Percentiles rank a stretch among this genome's conserved stretches.
phyloP scores from a whole-genome alignment of 2,888 invertebrate genomes.

The Synanthedon formicaeformis region DNA sequence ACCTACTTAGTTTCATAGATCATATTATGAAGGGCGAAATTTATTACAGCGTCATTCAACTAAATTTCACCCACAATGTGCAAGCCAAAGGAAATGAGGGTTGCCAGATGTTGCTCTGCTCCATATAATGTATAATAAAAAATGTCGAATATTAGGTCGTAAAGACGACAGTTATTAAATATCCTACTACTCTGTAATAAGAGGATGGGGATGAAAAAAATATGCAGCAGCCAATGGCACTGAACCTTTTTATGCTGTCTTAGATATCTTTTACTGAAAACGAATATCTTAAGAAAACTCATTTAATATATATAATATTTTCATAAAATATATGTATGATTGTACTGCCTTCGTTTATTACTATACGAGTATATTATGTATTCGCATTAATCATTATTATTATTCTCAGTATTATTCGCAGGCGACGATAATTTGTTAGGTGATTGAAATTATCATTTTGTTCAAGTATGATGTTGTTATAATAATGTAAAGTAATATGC shows the following conservation, averaged over 20 bases:
- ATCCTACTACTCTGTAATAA: slow-evolving; percentile 5
- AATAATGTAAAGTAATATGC: too few species aligned
- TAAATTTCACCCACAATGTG: slow-evolving; percentile 42
- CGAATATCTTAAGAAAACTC: too few species aligned
- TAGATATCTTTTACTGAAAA: too few species aligned
- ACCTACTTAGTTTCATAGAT: slow-evolving; percentile 38
- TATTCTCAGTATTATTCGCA: too few species aligned
- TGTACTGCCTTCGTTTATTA: too few species aligned
- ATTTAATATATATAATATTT: too few species aligned
- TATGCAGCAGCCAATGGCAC: neutral
- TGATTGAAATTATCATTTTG: too few species aligned
- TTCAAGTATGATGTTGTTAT: too few species aligned
- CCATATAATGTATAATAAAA: slow-evolving; percentile 11
- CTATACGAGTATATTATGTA: too few species aligned
- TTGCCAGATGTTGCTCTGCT: slow-evolving; percentile 33
- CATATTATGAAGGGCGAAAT: slow-evolving; percentile 36
- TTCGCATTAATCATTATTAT: too few species aligned
- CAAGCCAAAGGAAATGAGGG: slow-evolving; percentile 40
- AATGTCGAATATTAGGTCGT: slow-evolving; percentile 34
- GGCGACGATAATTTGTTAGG: too few species aligned
- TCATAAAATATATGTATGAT: too few species aligned
- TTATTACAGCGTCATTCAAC: slow-evolving; percentile 51
- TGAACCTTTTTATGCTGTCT: neutral
- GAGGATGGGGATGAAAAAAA: neutral
- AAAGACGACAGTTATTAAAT: slow-evolving; percentile 41